Percentiles rank a stretch among this genome's conserved stretches.
phyloP scores from a whole-genome alignment of 2,797 vertebrate species.

The Pipistrellus kuhlii region DNA sequence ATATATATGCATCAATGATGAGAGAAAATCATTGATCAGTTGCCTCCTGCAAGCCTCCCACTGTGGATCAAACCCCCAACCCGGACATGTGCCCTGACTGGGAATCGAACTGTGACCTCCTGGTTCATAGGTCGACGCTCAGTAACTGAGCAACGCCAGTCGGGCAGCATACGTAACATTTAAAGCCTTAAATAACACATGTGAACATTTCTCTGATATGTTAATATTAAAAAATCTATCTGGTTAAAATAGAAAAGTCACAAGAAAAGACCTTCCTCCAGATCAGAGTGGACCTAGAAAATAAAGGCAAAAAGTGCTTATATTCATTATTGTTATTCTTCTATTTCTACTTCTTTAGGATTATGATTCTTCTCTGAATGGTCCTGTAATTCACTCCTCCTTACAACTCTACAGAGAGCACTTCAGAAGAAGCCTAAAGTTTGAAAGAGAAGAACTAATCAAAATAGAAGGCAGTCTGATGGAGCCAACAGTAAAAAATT shows the following conservation, averaged over 20 bases:
- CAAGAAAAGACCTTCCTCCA: conserved; percentile 10
- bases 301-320: background rate
- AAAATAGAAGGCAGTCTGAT: conserved; percentile 2
- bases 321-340: background rate
- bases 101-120: no score
- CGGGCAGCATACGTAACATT: background rate
- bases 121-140: no score
- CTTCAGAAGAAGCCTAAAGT: background rate
- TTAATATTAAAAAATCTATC: conserved; percentile 23
- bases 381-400: background rate
- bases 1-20: no score
- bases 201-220: conserved; percentile 34
- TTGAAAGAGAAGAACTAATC: conserved; percentile 16
- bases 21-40: no score
- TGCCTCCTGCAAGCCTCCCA: no score
- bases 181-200: conserved; percentile 48
- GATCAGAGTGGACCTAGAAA: background rate
- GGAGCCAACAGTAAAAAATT: background rate
- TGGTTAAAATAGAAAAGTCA: conserved; percentile 45
- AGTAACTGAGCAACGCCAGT: no score
- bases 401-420: conserved; percentile 7
- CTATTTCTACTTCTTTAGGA: conserved; percentile 25
- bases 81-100: no score
- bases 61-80: no score
- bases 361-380: conserved; percentile 12